Evolutionary conservation across 1,140 invertebrate genomes (phyloP).

Genomic region (Archegozetes longisetosus): DNA sequence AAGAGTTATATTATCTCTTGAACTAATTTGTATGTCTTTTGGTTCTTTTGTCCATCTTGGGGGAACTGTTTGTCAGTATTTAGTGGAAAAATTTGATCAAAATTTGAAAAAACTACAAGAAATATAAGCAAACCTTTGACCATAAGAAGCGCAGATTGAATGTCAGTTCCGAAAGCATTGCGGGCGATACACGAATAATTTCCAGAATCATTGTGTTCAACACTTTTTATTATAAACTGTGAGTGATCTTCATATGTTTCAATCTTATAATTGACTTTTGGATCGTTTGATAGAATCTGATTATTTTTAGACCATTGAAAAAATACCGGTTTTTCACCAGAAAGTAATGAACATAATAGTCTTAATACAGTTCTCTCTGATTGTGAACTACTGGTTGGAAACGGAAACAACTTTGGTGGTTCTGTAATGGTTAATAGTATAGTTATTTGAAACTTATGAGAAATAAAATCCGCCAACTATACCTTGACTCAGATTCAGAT

Average conservation of each 20-base stretch:
- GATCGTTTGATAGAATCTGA: not conserved
- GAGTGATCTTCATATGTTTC: not conserved
- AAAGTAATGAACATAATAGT: not conserved
- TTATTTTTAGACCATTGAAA: slow-evolving; percentile 9
- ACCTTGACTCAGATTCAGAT: not conserved
- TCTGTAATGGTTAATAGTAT: too few relatives aligned
- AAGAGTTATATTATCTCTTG: slow-evolving; percentile 58
- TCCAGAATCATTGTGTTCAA: not conserved
- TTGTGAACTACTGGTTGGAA: too few relatives aligned
- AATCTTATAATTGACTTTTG: not conserved
- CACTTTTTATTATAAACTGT: not conserved
- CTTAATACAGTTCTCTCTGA: too few relatives aligned
- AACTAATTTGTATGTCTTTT: slow-evolving; percentile 60
- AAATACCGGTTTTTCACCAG: not conserved
- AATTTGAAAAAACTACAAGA: not conserved
- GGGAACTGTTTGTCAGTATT: too few relatives aligned
- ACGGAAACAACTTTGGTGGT: too few relatives aligned
- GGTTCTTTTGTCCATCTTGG: slow-evolving; percentile 80
- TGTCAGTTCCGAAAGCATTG: not conserved
- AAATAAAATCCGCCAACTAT: not conserved
- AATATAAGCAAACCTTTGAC: slow-evolving; percentile 9
- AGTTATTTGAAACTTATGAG: too few relatives aligned
- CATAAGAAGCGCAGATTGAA: not conserved
- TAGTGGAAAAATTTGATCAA: too few relatives aligned
- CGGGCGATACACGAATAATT: slow-evolving; percentile 6